Base-by-base conservation (phyloP, 1,140 invertebrate genomes). In the Chironomus striatipennis region DNA sequence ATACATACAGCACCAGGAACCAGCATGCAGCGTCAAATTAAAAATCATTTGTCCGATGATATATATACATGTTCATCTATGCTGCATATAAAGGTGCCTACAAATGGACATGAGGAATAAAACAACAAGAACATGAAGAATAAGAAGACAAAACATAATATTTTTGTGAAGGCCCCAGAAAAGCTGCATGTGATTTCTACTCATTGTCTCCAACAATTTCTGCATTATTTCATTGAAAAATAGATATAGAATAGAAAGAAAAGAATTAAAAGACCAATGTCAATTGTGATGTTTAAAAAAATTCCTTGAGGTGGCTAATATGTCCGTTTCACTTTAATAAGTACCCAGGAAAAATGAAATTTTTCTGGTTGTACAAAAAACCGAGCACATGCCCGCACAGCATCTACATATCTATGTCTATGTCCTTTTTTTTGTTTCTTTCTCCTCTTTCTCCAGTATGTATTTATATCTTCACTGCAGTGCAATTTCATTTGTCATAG, bases 41-140 rank as follows among this genome's bases (percentile, higher is more conserved):
- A 70, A 70, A 70, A 70, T 70, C 65, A 70, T 70, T 70, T 70
- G 65, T 70, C 65, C 18, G 47, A 57, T 57, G 47, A 57, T 57
- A 12, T 15, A 57, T 57, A n/a, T 57, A 57, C 47, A 34, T 34
- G 24, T 57, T 57, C n/a, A 57, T 57, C 15, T n/a, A 57, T 15
- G 15, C 43, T 47, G 43, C 47, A 12, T 57, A 57, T 57, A 15
- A 12, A 47, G 9, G 43, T 9, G 15, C 15, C n/a, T n/a, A n/a
- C n/a, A n/a, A 5, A 5, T 34, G 24, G 24, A 34, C 24, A 34
- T 34, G 5, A 34, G 24, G n/a, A n/a, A n/a, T n/a, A n/a, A n/a
- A 34, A 34, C 24, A 34, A 34, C 24, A 34, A 34, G 24, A 34
- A 34, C 5, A 34, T n/a, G n/a, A n/a, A n/a, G n/a, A n/a, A n/a